Evolutionary conservation across 2,797 vertebrate species (phyloP).

Genomic region (Hemitrygon akajei): DNA sequence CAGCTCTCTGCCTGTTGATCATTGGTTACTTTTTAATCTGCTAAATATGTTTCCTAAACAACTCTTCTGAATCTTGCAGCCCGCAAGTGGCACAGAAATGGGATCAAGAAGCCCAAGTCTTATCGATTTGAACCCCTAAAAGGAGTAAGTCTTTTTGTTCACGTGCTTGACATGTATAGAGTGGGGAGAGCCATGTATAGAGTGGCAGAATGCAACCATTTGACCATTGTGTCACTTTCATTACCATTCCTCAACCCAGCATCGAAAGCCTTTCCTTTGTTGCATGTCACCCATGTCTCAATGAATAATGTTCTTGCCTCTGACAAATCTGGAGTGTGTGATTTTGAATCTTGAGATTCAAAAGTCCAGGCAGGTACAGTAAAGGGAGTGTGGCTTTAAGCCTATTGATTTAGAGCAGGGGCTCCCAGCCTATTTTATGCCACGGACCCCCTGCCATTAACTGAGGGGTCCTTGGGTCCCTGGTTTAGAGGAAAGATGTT

Average conservation of each 20-base stretch:
- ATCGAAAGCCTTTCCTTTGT: not conserved
- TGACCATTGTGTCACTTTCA: not conserved
- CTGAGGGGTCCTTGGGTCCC: no score
- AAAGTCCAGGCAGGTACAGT: no score
- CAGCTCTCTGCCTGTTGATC: not conserved
- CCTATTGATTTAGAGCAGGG: no score
- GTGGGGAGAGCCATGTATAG: not conserved
- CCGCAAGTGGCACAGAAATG: conserved; percentile 93
- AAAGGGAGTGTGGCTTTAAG: no score
- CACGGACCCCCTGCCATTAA: no score
- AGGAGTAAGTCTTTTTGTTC: conserved; percentile 67
- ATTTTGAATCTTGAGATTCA: no score
- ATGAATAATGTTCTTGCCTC: no score
- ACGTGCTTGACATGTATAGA: not conserved
- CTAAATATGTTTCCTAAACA: not conserved
- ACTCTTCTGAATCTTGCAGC: conserved; percentile 54
- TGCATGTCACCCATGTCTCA: no score
- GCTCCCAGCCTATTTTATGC: no score
- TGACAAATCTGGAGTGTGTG: no score
- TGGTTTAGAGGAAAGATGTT: no score
- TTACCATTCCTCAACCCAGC: not conserved
- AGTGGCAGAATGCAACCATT: no score
- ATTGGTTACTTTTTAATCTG: not conserved
- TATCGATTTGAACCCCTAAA: conserved; percentile 85
- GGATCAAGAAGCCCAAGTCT: conserved; percentile 86